Percentiles rank a stretch among this genome's conserved stretches.
phyloP scores from a whole-genome alignment of 2,888 invertebrate species.

The Dryococelus australis region DNA sequence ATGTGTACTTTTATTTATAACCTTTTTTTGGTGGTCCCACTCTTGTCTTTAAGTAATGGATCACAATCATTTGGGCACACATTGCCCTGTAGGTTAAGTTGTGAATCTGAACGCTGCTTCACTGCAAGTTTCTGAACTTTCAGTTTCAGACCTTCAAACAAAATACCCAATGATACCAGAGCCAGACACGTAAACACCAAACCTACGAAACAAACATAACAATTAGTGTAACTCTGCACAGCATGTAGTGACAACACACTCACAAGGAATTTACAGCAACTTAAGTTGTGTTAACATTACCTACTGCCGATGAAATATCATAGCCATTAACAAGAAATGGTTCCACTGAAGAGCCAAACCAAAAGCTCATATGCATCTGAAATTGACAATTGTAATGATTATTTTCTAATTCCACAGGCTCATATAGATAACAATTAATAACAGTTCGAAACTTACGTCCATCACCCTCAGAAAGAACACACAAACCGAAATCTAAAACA shows the following conservation, averaged over 20 bases:
- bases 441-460: neutral
- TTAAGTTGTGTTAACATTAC: neutral
- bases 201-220: slow-evolving; percentile 31
- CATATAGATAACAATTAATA: neutral
- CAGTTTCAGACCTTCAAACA: slow-evolving; percentile 37
- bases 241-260: neutral
- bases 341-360: slow-evolving; percentile 36
- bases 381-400: slow-evolving; percentile 4
- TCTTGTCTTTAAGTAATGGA: slow-evolving; percentile 7
- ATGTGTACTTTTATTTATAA: neutral
- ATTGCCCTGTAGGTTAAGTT: neutral
- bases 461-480: neutral
- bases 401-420: neutral
- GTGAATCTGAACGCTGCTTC: neutral
- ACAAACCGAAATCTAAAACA: no score
- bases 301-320: slow-evolving; percentile 39
- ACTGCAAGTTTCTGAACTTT: slow-evolving; percentile 32
- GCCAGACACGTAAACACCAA: slow-evolving; percentile 36
- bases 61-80: slow-evolving; percentile 13
- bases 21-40: neutral
- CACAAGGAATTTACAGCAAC: neutral
- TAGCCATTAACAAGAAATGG: slow-evolving; percentile 39
- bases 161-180: slow-evolving; percentile 34
- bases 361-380: slow-evolving; percentile 41
- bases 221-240: neutral